phyloP scores from a whole-genome alignment of 2,888 invertebrate genomes.

The Phrixothrix hirtus region DNA sequence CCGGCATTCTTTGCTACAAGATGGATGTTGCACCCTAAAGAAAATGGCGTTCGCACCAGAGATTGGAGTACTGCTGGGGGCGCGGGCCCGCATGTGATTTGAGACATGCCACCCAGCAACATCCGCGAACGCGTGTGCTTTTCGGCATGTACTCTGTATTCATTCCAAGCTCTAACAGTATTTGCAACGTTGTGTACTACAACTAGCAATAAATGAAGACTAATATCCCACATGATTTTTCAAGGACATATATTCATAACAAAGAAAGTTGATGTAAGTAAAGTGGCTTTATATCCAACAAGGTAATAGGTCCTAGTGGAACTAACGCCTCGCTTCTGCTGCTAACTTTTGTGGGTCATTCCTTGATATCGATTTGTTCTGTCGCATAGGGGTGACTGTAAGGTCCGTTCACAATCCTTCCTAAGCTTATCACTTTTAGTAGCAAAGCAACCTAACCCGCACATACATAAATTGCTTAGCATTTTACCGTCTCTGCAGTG shows the following conservation, averaged over 20 bases:
- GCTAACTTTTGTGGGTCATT: slow-evolving; percentile 52
- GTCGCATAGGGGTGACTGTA: slow-evolving; percentile 55
- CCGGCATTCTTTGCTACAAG: slow-evolving; percentile 42
- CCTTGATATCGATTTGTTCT: slow-evolving; percentile 54
- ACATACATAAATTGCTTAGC: slow-evolving; percentile 40
- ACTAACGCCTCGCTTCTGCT: slow-evolving; percentile 34
- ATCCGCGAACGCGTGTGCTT: slow-evolving; percentile 38
- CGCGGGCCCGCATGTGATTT: slow-evolving; percentile 41
- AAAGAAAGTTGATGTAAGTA: slow-evolving; percentile 57
- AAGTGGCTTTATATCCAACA: slow-evolving; percentile 35
- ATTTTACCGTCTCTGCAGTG: slow-evolving; percentile 46
- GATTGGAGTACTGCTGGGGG: slow-evolving; percentile 45
- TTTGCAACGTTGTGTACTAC: slow-evolving; percentile 46
- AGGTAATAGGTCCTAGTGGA: slow-evolving; percentile 26
- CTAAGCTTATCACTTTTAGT: slow-evolving; percentile 41
- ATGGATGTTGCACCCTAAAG: slow-evolving; percentile 48
- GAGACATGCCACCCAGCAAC: slow-evolving; percentile 40
- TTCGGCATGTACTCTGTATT: slow-evolving; percentile 47
- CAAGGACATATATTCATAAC: slow-evolving; percentile 53
- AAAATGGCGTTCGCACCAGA: slow-evolving; percentile 49
- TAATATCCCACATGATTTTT: slow-evolving; percentile 54
- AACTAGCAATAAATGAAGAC: slow-evolving; percentile 56
- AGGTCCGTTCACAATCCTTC: slow-evolving; percentile 48
- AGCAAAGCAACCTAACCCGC: slow-evolving; percentile 36
- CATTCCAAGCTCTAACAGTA: slow-evolving; percentile 40